Conservation (phyloP, 2,113 vertebrate species). For the Oenanthe oenanthe region DNA sequence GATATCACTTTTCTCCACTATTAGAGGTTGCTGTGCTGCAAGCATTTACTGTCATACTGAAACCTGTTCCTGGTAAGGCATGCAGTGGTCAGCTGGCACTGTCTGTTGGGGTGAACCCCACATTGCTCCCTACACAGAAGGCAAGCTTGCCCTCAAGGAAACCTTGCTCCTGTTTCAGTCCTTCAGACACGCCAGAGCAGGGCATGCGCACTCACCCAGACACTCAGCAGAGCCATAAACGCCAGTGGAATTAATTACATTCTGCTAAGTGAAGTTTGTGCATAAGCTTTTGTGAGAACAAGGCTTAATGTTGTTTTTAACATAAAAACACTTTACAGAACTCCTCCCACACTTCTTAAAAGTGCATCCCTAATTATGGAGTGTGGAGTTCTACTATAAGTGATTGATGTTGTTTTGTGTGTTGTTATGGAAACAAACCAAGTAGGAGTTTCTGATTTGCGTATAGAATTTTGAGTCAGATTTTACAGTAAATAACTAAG, state of each 20-base stretch:
- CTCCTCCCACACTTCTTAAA: constrained; percentile 61
- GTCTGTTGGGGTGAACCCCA: not conserved
- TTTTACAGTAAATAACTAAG: constrained; percentile 64
- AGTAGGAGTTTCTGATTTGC: constrained; percentile 55
- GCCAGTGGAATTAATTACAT: not conserved
- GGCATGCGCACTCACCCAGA: not conserved
- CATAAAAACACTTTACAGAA: constrained; percentile 48
- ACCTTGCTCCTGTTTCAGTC: not conserved
- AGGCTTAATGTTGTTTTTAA: constrained; percentile 41
- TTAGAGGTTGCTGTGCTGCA: not conserved
- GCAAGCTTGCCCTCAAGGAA: not conserved
- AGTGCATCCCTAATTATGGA: constrained; percentile 61
- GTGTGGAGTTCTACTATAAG: constrained; percentile 50
- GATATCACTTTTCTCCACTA: not conserved
- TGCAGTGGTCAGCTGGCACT: not conserved
- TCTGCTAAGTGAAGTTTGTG: not conserved
- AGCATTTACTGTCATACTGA: not conserved
- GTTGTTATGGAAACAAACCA: constrained; percentile 69
- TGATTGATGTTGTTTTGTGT: constrained; percentile 53
- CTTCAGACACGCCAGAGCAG: not conserved
- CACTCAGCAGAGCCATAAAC: not conserved
- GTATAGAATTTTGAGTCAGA: constrained; percentile 46
- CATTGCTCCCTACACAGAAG: not conserved
- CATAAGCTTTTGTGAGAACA: constrained; percentile 18
- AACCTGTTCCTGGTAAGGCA: not conserved